Conservation (phyloP, 2,113 vertebrate genomes). For the Thryonomys swinderianus region DNA sequence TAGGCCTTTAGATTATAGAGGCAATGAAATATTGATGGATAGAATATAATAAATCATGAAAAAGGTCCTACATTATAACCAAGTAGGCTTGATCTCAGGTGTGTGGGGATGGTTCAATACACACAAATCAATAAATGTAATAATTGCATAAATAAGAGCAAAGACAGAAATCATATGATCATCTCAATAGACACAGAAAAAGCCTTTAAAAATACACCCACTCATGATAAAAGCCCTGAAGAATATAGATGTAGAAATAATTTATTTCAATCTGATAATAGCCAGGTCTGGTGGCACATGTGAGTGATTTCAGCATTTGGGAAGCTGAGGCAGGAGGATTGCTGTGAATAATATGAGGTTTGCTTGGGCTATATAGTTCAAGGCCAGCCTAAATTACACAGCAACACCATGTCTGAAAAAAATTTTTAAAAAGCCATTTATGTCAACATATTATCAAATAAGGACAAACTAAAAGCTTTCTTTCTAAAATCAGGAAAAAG, state of each 20-base stretch:
- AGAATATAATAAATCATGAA: too few species aligned
- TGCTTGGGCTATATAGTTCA: background rate
- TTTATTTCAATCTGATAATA: background rate
- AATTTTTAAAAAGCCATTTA: background rate
- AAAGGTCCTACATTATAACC: too few species aligned
- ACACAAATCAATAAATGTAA: too few species aligned
- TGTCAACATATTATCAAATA: background rate
- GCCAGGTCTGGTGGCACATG: background rate
- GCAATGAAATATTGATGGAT: too few species aligned
- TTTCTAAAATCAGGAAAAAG: background rate
- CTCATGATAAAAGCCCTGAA: background rate
- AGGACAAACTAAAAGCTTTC: background rate
- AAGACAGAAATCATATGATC: too few species aligned
- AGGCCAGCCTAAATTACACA: background rate
- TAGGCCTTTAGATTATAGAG: too few species aligned
- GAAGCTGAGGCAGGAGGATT: background rate
- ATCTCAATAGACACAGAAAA: background rate
- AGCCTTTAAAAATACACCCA: background rate
- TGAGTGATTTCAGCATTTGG: background rate
- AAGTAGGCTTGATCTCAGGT: too few species aligned
- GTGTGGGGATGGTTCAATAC: too few species aligned
- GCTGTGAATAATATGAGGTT: background rate
- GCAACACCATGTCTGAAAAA: background rate
- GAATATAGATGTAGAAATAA: background rate
- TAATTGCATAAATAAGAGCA: too few species aligned